Percentiles rank a stretch among this genome's conserved stretches.
Evolutionary conservation across 2,113 vertebrate genomes (phyloP).

Genomic region (Oophaga pumilio): DNA sequence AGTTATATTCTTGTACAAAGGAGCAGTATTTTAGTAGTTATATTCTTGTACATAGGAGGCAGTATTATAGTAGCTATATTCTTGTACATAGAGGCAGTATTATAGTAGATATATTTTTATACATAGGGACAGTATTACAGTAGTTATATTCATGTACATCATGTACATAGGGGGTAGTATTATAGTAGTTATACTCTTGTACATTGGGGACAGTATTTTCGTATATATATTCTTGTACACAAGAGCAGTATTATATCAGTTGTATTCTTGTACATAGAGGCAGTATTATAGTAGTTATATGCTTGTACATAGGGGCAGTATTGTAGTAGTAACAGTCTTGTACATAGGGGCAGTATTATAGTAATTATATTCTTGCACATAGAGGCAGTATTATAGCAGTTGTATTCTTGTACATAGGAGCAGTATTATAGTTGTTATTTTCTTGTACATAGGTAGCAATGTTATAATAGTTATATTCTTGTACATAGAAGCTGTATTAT

Average conservation of each 20-base stretch:
- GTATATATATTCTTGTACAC: background rate
- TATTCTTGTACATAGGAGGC: background rate
- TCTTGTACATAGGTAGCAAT: background rate
- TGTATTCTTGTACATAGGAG: background rate
- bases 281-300: background rate
- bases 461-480: background rate
- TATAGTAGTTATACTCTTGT: constrained; percentile 4
- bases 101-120: constrained; percentile 1
- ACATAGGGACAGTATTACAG: background rate
- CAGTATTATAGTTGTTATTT: background rate
- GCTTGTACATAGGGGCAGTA: background rate
- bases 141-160: background rate
- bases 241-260: background rate
- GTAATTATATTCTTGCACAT: background rate
- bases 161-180: background rate
- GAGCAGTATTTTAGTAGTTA: background rate
- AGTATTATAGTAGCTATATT: background rate
- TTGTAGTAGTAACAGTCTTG: background rate
- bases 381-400: background rate
- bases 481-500: background rate
- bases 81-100: constrained; percentile 4
- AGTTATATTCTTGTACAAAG: background rate
- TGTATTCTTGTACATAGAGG: background rate
- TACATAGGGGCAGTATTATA: background rate
- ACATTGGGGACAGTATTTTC: background rate